These are phyloP conservation scores for Etheostoma cragini DNA, from an alignment of 2,113 vertebrate species.

Conservation along the genomic window DNA sequence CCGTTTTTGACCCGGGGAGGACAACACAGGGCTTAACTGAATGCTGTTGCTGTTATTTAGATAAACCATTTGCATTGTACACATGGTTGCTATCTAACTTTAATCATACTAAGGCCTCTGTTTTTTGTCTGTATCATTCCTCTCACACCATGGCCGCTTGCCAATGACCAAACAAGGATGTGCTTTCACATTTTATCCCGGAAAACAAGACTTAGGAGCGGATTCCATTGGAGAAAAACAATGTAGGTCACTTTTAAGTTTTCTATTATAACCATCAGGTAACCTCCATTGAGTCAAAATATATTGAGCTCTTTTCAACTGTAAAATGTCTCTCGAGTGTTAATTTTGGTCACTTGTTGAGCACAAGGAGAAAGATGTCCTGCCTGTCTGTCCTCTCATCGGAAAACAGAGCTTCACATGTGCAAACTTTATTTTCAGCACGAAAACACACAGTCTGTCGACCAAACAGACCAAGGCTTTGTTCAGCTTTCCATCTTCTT, in stretches of 20 bases:
- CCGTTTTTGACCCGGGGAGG: no score
- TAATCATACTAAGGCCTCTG: slow-evolving; percentile 11
- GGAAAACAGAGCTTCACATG: slow-evolving; percentile 17
- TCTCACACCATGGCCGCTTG: slow-evolving; percentile 2
- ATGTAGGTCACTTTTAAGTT: background rate
- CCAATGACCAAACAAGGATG: slow-evolving; percentile 20
- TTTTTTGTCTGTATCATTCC: slow-evolving; percentile 6
- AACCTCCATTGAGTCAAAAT: background rate
- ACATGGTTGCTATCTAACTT: background rate
- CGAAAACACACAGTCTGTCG: slow-evolving; percentile 9
- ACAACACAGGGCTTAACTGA: background rate
- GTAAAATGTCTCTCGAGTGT: background rate
- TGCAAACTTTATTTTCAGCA: background rate
- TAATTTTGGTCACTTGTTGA: background rate
- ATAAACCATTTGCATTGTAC: background rate
- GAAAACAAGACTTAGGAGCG: slow-evolving; percentile 2
- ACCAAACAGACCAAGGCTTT: slow-evolving; percentile 32
- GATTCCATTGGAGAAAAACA: background rate
- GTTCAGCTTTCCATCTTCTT: background rate
- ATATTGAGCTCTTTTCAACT: background rate
- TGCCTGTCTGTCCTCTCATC: slow-evolving; percentile 1
- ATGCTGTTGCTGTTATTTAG: background rate
- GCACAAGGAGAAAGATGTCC: background rate
- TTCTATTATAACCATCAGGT: background rate
- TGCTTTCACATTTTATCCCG: slow-evolving; percentile 11